Evolutionary conservation across 1,140 invertebrate genomes (phyloP), one percentile per base, ranked within the genome.

Genomic region (Heliconius nattereri): DNA sequence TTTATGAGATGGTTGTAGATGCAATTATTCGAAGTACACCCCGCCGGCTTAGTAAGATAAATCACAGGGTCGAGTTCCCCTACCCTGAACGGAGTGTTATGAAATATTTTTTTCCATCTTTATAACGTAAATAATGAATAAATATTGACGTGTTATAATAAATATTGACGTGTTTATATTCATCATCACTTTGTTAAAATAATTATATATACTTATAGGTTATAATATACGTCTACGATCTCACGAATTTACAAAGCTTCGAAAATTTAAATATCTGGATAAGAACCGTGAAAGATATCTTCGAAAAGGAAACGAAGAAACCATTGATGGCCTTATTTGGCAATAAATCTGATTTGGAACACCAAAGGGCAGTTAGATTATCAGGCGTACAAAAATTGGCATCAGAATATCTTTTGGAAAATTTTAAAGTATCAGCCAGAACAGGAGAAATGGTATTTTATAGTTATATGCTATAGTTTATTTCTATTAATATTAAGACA

Each of bases 291-390:
- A 96, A 96, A 80, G 95, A 96, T 66, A 95, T 97, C 1, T 94
- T 95, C 9, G 89, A 95, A 78, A 76, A 86, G 20, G 94, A 96
- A 76, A 90, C 95, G 32, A 96, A 95, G 80, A 94, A 94, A 78
- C 97, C 97, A 2, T 89, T 97, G 76, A 95, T 98, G 86, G 97
- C 97, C 29, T 88, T 98, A 52, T 95, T 98, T 77, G 98, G 97
- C 7, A 98, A 98, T 90, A 99, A 99, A 95, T 96, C 97, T 92
- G 98, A 99, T 93, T 95, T 98, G 86, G 98, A 98, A 90, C 98
- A 98, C 90, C 97, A 98, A 87, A 95, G 97, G 86, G 96, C 96
- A 6, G 97, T 98, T 7, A 96, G 97, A 85, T 90, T 96, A 76
- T 97, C 98, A n/a, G 96, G 96, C 87, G 97, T 98, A 71, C 96